A percentile compares a stretch with the other conserved stretches of the same genome.
phyloP scores from a whole-genome alignment of 2,888 invertebrate genomes.

The Stomorhina lunata region DNA sequence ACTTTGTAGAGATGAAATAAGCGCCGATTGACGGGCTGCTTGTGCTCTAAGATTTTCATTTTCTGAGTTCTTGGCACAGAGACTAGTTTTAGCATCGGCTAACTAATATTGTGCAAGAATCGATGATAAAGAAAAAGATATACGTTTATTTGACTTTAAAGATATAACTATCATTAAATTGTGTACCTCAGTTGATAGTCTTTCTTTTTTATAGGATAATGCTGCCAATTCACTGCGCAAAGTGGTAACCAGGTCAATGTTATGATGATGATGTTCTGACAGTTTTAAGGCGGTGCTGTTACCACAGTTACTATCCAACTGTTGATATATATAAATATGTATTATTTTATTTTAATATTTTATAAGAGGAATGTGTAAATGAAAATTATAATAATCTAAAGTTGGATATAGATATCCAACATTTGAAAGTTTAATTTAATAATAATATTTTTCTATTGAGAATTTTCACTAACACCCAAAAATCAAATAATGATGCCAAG shows the following conservation, averaged over 20 bases:
- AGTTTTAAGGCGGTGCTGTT: slow-evolving; percentile 67
- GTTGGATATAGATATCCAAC: too few species aligned
- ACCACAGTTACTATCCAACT: slow-evolving; percentile 65
- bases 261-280: slow-evolving; percentile 71
- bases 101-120: slow-evolving; percentile 80
- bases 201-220: slow-evolving; percentile 90
- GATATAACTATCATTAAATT: background rate
- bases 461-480: too few species aligned
- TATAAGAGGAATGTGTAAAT: too few species aligned
- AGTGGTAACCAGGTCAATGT: slow-evolving; percentile 86
- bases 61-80: slow-evolving; percentile 87
- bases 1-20: slow-evolving; percentile 89
- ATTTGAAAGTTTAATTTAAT: too few species aligned
- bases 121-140: background rate
- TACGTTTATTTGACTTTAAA: background rate
- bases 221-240: slow-evolving; percentile 91
- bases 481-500: too few species aligned
- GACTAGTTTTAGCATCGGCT: slow-evolving; percentile 85
- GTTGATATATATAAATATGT: slow-evolving; percentile 70
- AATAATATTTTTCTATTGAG: too few species aligned
- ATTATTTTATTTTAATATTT: too few species aligned
- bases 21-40: slow-evolving; percentile 89
- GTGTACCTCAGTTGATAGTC: slow-evolving; percentile 86
- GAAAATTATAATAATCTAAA: too few species aligned
- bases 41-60: slow-evolving; percentile 91